Conservation (phyloP, 2,113 vertebrate species). For the Brienomyrus brachyistius region DNA sequence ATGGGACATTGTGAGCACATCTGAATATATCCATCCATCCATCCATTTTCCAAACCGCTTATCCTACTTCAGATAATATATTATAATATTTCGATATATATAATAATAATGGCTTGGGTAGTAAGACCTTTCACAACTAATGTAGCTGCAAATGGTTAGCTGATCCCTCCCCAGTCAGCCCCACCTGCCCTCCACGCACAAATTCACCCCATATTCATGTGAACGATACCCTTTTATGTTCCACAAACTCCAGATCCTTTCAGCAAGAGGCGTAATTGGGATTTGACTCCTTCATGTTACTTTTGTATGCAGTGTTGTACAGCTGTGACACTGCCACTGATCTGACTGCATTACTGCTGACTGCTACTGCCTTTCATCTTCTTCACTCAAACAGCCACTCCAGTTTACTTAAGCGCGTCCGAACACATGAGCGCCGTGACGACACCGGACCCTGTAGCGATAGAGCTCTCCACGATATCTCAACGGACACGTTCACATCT, state of each 20-base stretch:
- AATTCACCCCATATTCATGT: not conserved
- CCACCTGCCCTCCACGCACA: not conserved
- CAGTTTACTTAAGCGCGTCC: not conserved
- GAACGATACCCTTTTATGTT: not conserved
- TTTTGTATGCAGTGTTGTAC: not conserved
- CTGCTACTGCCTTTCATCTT: not conserved
- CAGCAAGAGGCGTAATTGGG: not conserved
- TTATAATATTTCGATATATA: too few species aligned
- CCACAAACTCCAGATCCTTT: not conserved
- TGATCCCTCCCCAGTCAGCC: not conserved
- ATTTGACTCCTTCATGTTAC: not conserved
- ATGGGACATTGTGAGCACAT: too few species aligned
- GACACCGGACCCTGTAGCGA: not conserved
- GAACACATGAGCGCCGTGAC: not conserved
- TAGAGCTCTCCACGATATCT: not conserved
- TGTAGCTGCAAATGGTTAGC: not conserved
- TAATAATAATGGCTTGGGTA: not conserved
- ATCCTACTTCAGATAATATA: too few species aligned
- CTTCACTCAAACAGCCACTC: not conserved
- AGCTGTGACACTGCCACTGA: not conserved
- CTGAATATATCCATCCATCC: too few species aligned
- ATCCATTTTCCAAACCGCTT: too few species aligned
- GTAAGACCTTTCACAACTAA: not conserved
- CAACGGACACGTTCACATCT: not conserved
- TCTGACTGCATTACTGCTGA: not conserved